Base-by-base conservation (phyloP, 2,113 vertebrate species). In the Canis aureus region DNA sequence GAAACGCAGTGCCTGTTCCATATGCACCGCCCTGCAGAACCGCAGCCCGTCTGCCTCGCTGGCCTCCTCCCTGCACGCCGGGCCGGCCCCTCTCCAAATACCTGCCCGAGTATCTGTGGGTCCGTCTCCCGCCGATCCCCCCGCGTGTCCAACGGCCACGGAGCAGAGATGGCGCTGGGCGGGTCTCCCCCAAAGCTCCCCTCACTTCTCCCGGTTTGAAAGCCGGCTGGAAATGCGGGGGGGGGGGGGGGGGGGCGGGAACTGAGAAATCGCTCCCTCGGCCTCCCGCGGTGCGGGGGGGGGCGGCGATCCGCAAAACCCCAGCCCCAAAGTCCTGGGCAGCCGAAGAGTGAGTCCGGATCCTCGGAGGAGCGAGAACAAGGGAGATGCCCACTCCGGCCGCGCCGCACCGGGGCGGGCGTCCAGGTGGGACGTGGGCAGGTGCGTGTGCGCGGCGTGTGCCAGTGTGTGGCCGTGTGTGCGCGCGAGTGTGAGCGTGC, bases 371-470 rank as follows among this genome's bases (percentile, higher is more conserved):
- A 69, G 69, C 55, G 32, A 38, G 35, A 91, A 60, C 86, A 8
- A 12, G 67, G 76, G 92, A 88, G 94, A 87, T 66, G 94, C 97
- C 97, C 90, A 84, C 87, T 83, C 74, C 1, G 66, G 83, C 96
- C 86, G 79, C 78, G 94, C 89, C n/a, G 93, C 83, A 89, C 96
- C 98, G 80, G 29, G 74, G 64, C 88, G 76, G 96, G 94, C 80
- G 94, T 92, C 96, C 98, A 97, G 98, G 97, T 97, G 96, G 96
- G 97, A 97, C 80, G 80, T 85, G 97, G 97, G 95, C 97, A 97
- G 97, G 97, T 98, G 95, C 79, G 82, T 80, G 96, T 95, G 96
- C 59, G 91, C 71, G 11, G 90, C 69, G 81, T 96, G 76, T 89
- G 88, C 71, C 25, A 15, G 59, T 78, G 74, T 86, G 66, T 57